These are phyloP conservation scores for Crioceris asparagi DNA, from an alignment of 2,888 invertebrate genomes.

Conservation along the genomic window DNA sequence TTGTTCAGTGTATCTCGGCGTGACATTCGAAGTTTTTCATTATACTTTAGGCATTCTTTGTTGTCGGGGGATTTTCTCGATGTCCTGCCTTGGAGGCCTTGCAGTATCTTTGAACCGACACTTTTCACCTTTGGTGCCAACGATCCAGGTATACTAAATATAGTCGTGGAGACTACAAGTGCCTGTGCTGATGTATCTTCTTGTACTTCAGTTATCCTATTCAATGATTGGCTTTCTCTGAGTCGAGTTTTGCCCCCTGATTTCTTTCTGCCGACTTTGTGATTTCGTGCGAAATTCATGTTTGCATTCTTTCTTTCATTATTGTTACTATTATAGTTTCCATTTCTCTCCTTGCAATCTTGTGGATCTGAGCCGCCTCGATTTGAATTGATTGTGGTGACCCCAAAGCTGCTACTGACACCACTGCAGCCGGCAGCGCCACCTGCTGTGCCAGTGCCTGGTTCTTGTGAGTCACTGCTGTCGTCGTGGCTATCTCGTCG, in stretches of 20 bases:
- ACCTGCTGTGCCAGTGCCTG: constrained; percentile 12
- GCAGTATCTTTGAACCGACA: constrained; percentile 43
- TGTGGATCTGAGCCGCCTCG: neutral
- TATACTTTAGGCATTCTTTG: constrained; percentile 25
- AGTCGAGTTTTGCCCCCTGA: constrained; percentile 51
- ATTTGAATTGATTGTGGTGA: neutral
- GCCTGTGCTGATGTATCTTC: constrained; percentile 46
- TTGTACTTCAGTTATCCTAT: constrained; percentile 77
- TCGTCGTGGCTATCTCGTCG: constrained; percentile 75
- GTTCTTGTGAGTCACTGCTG: constrained; percentile 60
- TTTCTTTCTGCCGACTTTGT: constrained; percentile 33
- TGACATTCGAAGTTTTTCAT: constrained; percentile 19
- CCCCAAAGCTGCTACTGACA: neutral
- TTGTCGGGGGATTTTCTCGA: constrained; percentile 21
- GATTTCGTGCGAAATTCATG: constrained; percentile 40
- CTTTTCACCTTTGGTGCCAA: constrained; percentile 39
- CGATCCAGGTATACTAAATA: constrained; percentile 30
- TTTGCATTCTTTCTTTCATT: constrained; percentile 31
- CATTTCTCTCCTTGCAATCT: constrained; percentile 16
- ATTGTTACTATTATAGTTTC: constrained; percentile 26
- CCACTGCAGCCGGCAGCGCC: neutral
- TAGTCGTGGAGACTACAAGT: constrained; percentile 30
- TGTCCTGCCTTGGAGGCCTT: constrained; percentile 34
- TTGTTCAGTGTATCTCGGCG: constrained; percentile 23
- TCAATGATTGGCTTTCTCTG: constrained; percentile 74